Evolutionary conservation across 2,888 invertebrate species (phyloP).

Genomic region (Protodeltote pygarga): DNA sequence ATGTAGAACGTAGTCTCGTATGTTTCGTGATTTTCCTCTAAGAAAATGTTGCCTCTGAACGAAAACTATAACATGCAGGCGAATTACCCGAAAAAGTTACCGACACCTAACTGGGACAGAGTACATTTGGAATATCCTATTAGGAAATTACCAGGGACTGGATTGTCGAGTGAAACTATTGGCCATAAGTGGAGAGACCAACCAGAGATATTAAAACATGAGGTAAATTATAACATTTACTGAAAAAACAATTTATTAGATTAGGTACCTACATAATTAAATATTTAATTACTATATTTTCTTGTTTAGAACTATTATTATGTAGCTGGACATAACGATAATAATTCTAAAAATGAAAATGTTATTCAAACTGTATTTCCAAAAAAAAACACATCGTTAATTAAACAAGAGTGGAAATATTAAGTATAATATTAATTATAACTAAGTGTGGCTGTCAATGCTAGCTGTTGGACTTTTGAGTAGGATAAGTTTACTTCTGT

Average conservation of each 20-base stretch:
- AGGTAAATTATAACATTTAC: conserved; percentile 54
- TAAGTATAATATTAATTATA: too few species aligned
- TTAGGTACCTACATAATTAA: background rate
- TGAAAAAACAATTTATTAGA: background rate
- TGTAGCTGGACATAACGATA: too few species aligned
- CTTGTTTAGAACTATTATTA: background rate
- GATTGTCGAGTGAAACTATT: conserved; percentile 66
- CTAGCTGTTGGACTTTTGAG: too few species aligned
- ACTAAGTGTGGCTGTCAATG: too few species aligned
- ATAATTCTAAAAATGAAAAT: too few species aligned
- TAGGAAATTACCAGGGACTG: conserved; percentile 62
- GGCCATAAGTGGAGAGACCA: conserved; percentile 61
- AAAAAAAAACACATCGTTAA: too few species aligned
- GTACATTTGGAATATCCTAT: conserved; percentile 71
- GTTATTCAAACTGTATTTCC: too few species aligned
- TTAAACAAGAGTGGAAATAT: too few species aligned
- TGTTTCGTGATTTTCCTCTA: background rate
- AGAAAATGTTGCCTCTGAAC: conserved; percentile 13
- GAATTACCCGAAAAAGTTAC: conserved; percentile 64
- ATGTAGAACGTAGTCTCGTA: too few species aligned
- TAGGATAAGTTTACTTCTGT: too few species aligned
- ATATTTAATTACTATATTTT: background rate
- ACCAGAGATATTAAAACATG: conserved; percentile 62
- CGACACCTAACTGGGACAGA: conserved; percentile 65
- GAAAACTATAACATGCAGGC: conserved; percentile 64